Evolutionary conservation across 1,140 invertebrate species (phyloP), one percentile per base, ranked within the genome.

Genomic region (Maniola jurtina): DNA sequence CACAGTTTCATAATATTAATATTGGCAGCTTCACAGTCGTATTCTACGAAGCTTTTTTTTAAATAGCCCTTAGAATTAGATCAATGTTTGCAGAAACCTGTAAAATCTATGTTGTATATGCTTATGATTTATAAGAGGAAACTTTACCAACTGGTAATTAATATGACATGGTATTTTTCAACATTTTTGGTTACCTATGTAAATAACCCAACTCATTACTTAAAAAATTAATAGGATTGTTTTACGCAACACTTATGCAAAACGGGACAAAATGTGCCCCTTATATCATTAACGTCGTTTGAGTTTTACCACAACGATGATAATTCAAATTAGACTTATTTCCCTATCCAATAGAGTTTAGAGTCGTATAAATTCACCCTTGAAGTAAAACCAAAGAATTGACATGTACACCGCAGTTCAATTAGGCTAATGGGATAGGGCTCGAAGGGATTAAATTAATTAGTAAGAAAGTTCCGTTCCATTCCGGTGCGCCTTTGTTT

Each of bases 321-420:
- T 66, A 61, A 55, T 0, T 3, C 15, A 69, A 79, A 55, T 50
- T 35, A 14, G 52, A 68, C 65, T 16, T 63, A 70, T 71, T 60
- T 10, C 13, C 0, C 10, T 42, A 36, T 0, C 0, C 0, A 5
- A 55, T 74, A 81, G 62, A 68, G 74, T 78, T 61, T 35, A 69
- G 69, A 72, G 61, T 82, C 9, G 16, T 34, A 59, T 74, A 60
- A 50, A 6, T 14, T 11, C 14, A 15, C n/a, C 52, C 34, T 56
- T 52, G 34, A 74, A 75, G 78, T 77, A 84, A 76, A 76, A 83
- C 77, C 80, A 87, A 90, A 88, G 87, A 88, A 90, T 88, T 88
- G 87, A 88, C 87, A 88, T 90, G 87, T 90, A 90, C 86, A 90
- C 84, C 83, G 83, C 87, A 88, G 84, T 90, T 90, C 87, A 90